Conservation (phyloP, 1,140 invertebrate genomes). For the Forficula auricularia region DNA sequence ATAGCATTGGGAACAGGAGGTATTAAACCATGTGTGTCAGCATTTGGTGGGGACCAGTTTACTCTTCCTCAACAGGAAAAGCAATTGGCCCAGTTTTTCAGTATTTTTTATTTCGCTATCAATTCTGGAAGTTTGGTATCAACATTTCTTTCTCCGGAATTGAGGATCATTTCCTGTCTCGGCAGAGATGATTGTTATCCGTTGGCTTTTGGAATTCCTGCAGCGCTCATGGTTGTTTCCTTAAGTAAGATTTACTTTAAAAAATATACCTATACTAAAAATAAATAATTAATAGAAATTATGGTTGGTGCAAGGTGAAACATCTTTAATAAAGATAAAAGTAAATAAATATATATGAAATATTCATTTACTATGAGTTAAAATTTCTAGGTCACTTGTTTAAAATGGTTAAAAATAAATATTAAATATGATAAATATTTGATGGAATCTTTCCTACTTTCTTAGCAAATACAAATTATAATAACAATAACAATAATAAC, state of each 20-base stretch:
- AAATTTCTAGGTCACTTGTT: too few species aligned
- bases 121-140: slow-evolving; percentile 83
- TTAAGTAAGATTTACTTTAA: slow-evolving; percentile 56
- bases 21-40: slow-evolving; percentile 92
- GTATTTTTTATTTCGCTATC: slow-evolving; percentile 84
- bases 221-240: slow-evolving; percentile 65
- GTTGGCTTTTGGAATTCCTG: slow-evolving; percentile 81
- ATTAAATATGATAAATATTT: too few species aligned
- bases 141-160: slow-evolving; percentile 71
- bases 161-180: slow-evolving; percentile 71
- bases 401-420: too few species aligned
- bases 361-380: too few species aligned
- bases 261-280: too few species aligned
- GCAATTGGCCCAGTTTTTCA: slow-evolving; percentile 73
- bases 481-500: too few species aligned
- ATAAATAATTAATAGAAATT: too few species aligned
- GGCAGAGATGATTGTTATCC: slow-evolving; percentile 67
- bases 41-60: slow-evolving; percentile 96
- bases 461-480: too few species aligned
- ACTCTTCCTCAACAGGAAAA: slow-evolving; percentile 53
- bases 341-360: too few species aligned
- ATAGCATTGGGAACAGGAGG: slow-evolving; percentile 86
- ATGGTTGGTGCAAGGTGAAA: too few species aligned
- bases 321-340: too few species aligned
- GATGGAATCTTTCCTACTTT: too few species aligned